These are phyloP conservation scores for Cyclophora punctaria DNA, from an alignment of 2,888 invertebrate species.

Conservation along the genomic window DNA sequence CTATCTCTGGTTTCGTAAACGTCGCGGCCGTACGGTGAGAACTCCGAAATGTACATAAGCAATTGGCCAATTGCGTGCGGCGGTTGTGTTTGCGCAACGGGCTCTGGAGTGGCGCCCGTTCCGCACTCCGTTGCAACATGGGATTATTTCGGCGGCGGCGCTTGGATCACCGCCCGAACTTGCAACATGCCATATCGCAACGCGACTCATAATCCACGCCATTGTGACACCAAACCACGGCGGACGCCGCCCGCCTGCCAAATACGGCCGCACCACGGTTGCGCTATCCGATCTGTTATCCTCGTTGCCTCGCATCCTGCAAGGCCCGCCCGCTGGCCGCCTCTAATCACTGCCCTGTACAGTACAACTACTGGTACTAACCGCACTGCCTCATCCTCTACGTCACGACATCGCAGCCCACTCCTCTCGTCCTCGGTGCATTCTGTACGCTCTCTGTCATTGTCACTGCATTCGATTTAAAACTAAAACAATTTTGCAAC, in stretches of 20 bases:
- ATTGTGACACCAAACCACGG: conserved; percentile 58
- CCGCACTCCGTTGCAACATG: conserved; percentile 72
- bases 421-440: conserved; percentile 22
- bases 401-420: conserved; percentile 1
- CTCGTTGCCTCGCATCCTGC: conserved; percentile 19
- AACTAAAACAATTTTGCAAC: conserved; percentile 74
- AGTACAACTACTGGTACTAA: too few species aligned
- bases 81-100: conserved; percentile 57
- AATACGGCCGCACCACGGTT: conserved; percentile 51
- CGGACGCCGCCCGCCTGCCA: conserved; percentile 54
- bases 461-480: conserved; percentile 61
- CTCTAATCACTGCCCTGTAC: neutral
- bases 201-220: conserved; percentile 67
- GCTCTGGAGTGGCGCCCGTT: conserved; percentile 67
- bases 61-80: conserved; percentile 57
- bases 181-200: conserved; percentile 74
- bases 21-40: conserved; percentile 24
- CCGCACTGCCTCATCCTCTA: too few species aligned
- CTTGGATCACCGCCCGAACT: conserved; percentile 71
- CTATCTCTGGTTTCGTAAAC: conserved; percentile 50
- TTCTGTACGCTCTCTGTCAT: conserved; percentile 19
- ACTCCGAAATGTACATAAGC: conserved; percentile 30
- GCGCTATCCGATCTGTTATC: conserved; percentile 52
- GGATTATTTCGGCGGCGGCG: conserved; percentile 70
- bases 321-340: conserved; percentile 6